Conservation (phyloP, 2,797 vertebrate species). For the Hypotaenidia okinawae region DNA sequence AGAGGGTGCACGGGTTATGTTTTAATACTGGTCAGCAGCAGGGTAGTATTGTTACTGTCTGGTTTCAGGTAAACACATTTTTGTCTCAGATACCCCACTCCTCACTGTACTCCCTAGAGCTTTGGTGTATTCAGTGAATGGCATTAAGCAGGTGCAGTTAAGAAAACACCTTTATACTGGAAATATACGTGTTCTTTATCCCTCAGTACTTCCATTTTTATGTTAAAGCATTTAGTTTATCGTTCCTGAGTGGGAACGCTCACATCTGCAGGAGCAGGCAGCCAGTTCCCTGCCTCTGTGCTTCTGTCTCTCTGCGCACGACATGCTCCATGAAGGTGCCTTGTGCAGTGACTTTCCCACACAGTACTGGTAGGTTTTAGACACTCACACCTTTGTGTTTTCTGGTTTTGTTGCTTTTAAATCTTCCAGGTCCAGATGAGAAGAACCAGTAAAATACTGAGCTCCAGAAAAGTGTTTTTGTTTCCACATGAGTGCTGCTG, state of each 20-base stretch:
- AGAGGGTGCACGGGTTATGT: background rate
- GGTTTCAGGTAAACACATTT: background rate
- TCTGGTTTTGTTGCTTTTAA: background rate
- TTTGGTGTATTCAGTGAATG: background rate
- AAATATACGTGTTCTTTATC: background rate
- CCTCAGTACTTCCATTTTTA: background rate
- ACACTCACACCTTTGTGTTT: background rate
- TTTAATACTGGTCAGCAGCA: background rate
- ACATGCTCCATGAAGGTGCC: background rate
- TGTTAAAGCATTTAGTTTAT: background rate
- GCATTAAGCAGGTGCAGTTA: background rate
- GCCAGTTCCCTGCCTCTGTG: background rate
- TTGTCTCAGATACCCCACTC: background rate
- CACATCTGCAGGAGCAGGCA: background rate
- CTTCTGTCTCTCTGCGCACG: background rate
- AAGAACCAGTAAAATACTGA: background rate
- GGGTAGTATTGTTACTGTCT: background rate
- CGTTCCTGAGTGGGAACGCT: accelerated
- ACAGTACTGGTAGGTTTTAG: background rate
- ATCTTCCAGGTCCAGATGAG: background rate
- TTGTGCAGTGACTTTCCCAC: background rate
- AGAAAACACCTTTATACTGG: background rate
- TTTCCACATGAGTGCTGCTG: background rate
- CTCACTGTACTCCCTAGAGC: background rate
- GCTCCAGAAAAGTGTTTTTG: background rate